Conservation (phyloP, 2,797 vertebrate genomes). For the Enteromius unitaeniatus region DNA sequence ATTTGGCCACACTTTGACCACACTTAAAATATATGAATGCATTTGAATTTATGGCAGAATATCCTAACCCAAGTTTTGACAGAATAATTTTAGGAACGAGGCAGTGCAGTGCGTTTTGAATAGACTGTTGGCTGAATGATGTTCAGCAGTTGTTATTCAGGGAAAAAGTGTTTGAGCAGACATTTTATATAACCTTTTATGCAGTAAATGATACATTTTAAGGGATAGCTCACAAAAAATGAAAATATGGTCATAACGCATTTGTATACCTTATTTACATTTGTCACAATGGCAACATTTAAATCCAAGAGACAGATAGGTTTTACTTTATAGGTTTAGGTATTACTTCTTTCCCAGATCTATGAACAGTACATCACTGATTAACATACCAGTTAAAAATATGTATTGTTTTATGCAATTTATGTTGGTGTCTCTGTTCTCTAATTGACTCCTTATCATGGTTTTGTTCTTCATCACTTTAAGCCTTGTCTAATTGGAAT, state of each 20-base stretch:
- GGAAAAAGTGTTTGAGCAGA: background rate
- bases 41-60: background rate
- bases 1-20: background rate
- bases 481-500: background rate
- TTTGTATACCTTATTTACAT: conserved; percentile 24
- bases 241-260: background rate
- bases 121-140: background rate
- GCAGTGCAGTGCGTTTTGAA: background rate
- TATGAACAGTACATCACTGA: background rate
- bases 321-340: too few relatives aligned
- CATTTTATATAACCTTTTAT: background rate
- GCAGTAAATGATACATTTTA: background rate
- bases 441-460: background rate
- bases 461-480: conserved; percentile 10
- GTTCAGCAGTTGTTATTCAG: background rate
- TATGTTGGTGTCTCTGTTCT: background rate
- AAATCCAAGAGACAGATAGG: conserved; percentile 24
- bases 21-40: background rate
- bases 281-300: conserved; percentile 5
- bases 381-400: background rate
- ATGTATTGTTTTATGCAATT: background rate
- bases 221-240: background rate
- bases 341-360: background rate
- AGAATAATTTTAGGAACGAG: background rate
- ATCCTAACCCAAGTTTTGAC: background rate